Evolutionary conservation across 1,140 invertebrate genomes (phyloP).

Genomic region (Zophobas morio): DNA sequence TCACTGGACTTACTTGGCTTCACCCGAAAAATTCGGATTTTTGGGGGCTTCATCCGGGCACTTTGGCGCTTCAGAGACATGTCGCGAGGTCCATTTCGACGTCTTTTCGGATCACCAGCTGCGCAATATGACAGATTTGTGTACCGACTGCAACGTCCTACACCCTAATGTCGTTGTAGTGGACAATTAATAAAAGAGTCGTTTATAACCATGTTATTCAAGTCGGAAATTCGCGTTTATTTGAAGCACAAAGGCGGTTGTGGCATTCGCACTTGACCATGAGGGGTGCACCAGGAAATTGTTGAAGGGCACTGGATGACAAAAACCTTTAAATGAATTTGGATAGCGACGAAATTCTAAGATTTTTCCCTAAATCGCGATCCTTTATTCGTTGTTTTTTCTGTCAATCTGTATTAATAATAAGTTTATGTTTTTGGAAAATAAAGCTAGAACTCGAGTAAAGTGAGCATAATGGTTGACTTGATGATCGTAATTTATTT

Average conservation of each 20-base stretch:
- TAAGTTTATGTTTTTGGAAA: too few relatives aligned
- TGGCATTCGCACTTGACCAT: background rate
- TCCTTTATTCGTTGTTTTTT: too few relatives aligned
- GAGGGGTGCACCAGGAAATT: background rate
- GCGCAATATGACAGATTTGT: conserved; percentile 26
- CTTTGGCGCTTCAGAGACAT: background rate
- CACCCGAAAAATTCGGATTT: conserved; percentile 19
- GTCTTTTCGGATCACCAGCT: background rate
- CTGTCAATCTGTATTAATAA: too few relatives aligned
- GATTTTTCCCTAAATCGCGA: too few relatives aligned
- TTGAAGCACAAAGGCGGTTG: conserved; percentile 20
- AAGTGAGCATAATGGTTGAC: too few relatives aligned
- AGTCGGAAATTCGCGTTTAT: conserved; percentile 47
- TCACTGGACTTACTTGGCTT: conserved; percentile 39
- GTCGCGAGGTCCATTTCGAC: background rate
- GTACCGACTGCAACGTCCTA: conserved; percentile 25
- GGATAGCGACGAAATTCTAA: too few relatives aligned
- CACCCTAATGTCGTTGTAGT: conserved; percentile 42
- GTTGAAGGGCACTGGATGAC: background rate
- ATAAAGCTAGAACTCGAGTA: too few relatives aligned
- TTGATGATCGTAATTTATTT: too few relatives aligned
- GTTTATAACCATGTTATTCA: conserved; percentile 45
- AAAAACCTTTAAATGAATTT: background rate
- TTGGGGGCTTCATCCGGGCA: conserved; percentile 34
- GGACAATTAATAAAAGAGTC: conserved; percentile 47